Base-by-base conservation (phyloP, 2,888 invertebrate genomes). In the Acrocera orbiculus region DNA sequence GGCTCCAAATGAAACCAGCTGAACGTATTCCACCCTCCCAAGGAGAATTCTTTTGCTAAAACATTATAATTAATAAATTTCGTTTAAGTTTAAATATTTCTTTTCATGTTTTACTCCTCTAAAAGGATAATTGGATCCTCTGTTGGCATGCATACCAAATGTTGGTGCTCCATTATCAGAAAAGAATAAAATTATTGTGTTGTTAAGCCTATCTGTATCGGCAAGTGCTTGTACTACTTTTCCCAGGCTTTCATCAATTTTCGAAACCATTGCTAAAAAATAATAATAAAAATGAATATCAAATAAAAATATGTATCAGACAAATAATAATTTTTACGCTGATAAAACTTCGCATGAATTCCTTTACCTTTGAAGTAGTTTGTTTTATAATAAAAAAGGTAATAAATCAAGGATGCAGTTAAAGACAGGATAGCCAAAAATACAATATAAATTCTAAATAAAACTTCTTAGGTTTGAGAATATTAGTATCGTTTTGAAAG, bases 151-250 rank as follows among this genome's bases (percentile, higher is more conserved):
- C 30, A 67, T 47, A 0, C 83, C 86, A 35, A 67, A 62, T 1
- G 82, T 75, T 30, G 82, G 81, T 0, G 76, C 83, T 1, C 89
- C 87, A 52, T 92, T 92, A 53, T 92, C 93, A 9, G 86, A 78
- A 44, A 79, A 70, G 52, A 92, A 93, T 2, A 86, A 57, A 33
- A 93, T 67, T 28, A 93, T 70, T 1, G 86, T 79, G 51, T 90
- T 77, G 27, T 82, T 63, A 41, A 90, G 61, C 59, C 87, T 75
- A 3, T 66, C 64, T 37, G 69, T 70, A 1, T 67, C 53, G 32
- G 69, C 62, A 34, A 93, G 59, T 4, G 79, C 72, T 30, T 66
- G 52, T 1, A 86, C 65, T 10, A 92, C 69, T 23, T 71, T 67
- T 0, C 87, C 89, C 0, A 93, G 70, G 24, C 87, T 80, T 37